Evolutionary conservation across 2,113 vertebrate genomes (phyloP).

Genomic region (Grus americana): DNA sequence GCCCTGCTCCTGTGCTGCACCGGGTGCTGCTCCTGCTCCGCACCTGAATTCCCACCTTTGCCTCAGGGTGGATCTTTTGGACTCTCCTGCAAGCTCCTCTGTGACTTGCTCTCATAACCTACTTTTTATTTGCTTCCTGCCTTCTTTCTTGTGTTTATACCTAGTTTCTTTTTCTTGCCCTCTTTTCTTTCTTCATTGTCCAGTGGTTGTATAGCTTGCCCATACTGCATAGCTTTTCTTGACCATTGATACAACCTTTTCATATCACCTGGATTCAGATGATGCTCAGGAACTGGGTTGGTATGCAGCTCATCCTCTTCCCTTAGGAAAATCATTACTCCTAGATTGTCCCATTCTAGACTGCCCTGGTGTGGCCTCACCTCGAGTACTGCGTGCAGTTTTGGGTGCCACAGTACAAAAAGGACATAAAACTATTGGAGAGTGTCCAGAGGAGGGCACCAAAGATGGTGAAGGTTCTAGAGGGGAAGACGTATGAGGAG

Average conservation of each 20-base stretch:
- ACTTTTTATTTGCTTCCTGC: not conserved
- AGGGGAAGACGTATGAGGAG: no score
- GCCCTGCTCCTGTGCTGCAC: rapidly evolving
- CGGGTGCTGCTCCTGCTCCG: not conserved
- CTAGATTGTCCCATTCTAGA: not conserved
- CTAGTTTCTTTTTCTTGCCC: not conserved
- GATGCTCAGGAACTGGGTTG: not conserved
- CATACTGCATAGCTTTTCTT: rapidly evolving
- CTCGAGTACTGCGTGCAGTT: no score
- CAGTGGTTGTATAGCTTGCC: not conserved
- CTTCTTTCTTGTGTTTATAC: not conserved
- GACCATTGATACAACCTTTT: not conserved
- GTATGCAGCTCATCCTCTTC: not conserved
- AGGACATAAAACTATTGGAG: no score
- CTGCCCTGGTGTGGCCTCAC: no score
- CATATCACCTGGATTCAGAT: not conserved
- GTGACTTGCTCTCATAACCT: not conserved
- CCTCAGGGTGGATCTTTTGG: not conserved
- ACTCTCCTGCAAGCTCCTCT: not conserved
- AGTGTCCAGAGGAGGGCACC: no score
- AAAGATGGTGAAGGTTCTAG: no score
- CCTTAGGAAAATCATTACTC: not conserved
- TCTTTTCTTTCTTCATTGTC: not conserved
- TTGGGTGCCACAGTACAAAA: no score
- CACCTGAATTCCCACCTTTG: not conserved